Percentiles rank a stretch among this genome's conserved stretches.
Conservation (phyloP, 2,113 vertebrate species). For the Vicugna pacos region DNA sequence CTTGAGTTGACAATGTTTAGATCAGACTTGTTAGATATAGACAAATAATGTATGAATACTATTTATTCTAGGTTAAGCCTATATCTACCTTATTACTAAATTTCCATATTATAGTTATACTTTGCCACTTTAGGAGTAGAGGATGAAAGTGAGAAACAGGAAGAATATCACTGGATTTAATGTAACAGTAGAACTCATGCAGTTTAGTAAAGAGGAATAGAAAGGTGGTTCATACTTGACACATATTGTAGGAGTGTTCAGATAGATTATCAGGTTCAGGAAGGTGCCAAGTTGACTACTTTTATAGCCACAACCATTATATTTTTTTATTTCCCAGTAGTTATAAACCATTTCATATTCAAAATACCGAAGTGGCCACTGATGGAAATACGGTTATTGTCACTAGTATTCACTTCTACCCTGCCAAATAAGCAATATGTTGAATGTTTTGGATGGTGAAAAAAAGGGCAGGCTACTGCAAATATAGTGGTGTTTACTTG, state of each 20-base stretch:
- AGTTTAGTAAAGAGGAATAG: slow-evolving; percentile 38
- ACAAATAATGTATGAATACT: not conserved
- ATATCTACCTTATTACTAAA: not conserved
- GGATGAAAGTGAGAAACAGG: not conserved
- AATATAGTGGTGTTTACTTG: not conserved
- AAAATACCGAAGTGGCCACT: not conserved
- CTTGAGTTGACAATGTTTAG: not conserved
- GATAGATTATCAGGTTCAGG: not conserved
- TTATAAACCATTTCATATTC: slow-evolving; percentile 2
- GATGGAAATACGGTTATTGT: not conserved
- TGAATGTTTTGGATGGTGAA: not conserved
- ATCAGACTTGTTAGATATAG: not conserved
- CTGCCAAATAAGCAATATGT: not conserved
- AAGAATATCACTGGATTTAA: slow-evolving; percentile 19
- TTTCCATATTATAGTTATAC: slow-evolving; percentile 24
- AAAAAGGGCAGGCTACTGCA: not conserved
- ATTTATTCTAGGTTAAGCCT: slow-evolving; percentile 17
- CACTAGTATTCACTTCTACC: not conserved
- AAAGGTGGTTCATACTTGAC: slow-evolving; percentile 12
- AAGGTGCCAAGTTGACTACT: not conserved
- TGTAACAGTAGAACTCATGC: not conserved
- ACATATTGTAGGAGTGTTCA: not conserved
- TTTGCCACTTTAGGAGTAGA: not conserved
- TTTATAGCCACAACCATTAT: not conserved
- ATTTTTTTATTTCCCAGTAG: not conserved